phyloP scores from a whole-genome alignment of 2,113 vertebrate species.

The Tenrec ecaudatus region DNA sequence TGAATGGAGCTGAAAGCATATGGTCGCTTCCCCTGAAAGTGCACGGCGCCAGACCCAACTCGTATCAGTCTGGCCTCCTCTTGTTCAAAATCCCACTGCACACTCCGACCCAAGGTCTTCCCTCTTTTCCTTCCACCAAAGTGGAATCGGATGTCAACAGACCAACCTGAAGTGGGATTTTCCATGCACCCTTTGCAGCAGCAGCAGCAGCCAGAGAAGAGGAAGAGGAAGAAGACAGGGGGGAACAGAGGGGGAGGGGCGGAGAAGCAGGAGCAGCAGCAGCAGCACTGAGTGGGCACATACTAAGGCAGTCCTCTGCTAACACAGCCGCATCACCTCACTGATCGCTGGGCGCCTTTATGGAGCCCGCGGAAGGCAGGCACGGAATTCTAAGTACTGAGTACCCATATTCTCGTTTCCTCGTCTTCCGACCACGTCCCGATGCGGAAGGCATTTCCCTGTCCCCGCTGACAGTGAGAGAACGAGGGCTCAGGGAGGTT shows the following conservation, averaged over 20 bases:
- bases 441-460: no score
- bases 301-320: no score
- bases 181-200: not conserved
- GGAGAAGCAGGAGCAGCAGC: no score
- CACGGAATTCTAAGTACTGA: no score
- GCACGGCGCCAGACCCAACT: rapidly evolving
- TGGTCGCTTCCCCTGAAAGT: not conserved
- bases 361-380: no score
- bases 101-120: not conserved
- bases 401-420: no score
- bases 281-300: no score
- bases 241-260: not conserved
- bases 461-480: no score
- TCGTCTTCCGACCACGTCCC: no score
- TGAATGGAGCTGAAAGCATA: not conserved
- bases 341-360: no score
- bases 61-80: not conserved
- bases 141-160: not conserved
- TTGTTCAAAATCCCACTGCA: not conserved
- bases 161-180: not conserved
- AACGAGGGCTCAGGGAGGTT: no score
- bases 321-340: no score
- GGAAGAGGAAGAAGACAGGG: not conserved
- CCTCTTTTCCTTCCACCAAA: not conserved
- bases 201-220: not conserved